Evolutionary conservation across 2,888 invertebrate genomes (phyloP), one percentile per base, ranked within the genome.

Genomic region (Uropetala carovei): DNA sequence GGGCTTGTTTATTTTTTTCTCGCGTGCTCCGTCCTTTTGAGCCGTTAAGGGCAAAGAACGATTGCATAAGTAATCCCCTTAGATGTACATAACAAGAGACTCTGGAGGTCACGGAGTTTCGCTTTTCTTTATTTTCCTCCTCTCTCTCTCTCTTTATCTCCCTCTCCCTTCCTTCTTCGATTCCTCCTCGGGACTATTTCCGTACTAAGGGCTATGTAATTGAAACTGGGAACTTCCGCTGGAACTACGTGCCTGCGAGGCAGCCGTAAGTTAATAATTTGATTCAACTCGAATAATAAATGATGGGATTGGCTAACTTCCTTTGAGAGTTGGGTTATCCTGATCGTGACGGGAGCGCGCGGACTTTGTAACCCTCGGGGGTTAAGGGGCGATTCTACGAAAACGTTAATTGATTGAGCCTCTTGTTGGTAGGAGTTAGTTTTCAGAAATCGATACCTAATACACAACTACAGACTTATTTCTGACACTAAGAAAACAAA

Each of bases 271-370:
- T 75, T 75, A 27, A 75, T 75, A 68, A n/a, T n/a, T 68, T 22
- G 75, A 75, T 75, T 75, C 75, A 27, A 27, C 75, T 27, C 27
- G 75, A 27, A 75, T 75, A 75, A 75, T 75, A 27, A 75, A 75
- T 75, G 22, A 75, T 75, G 75, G 27, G 75, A 75, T 75, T 75
- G 75, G 75, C 22, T 75, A 75, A 27, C 22, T 75, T 75, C 75
- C 75, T 27, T 27, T n/a, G 11, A 43, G 43, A 43, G 43, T 43
- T 43, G 75, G 75, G 75, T 27, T 75, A 75, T 75, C 27, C 75
- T 75, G 75, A 27, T 75, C 27, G 75, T 75, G 75, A 75, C 22
- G 75, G 11, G 75, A 75, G 22, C 11, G 22, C 11, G 43, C 43
- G 43, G 43, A 43, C 43, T 43, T 43, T 43, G 43, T 43, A 43